These are phyloP conservation scores for Gnatocerus cornutus DNA, from an alignment of 2,888 invertebrate species.

Conservation along the genomic window DNA sequence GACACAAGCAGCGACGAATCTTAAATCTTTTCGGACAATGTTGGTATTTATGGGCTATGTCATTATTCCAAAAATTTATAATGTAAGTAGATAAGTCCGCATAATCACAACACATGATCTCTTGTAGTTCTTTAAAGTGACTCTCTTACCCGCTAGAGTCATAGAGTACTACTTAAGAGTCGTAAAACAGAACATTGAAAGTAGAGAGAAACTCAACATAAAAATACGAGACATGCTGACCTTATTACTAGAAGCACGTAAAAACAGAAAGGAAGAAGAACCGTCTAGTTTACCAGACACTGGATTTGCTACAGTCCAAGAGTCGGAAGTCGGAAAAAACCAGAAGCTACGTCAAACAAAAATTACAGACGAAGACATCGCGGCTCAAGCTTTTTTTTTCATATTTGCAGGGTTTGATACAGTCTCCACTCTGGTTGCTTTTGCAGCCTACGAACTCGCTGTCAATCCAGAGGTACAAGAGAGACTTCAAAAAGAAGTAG, in stretches of 20 bases:
- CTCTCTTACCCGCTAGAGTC: conserved; percentile 28
- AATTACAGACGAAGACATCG: conserved; percentile 72
- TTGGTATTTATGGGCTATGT: conserved; percentile 50
- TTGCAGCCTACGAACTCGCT: conserved; percentile 74
- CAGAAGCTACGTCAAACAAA: background rate
- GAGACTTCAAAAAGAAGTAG: conserved; percentile 65
- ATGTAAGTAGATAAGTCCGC: no score
- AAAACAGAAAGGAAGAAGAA: conserved; percentile 34
- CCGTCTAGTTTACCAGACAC: background rate
- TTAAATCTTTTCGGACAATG: conserved; percentile 44
- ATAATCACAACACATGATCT: no score
- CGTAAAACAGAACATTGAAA: conserved; percentile 66
- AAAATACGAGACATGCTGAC: conserved; percentile 68
- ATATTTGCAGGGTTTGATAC: conserved; percentile 72
- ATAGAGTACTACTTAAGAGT: conserved; percentile 56
- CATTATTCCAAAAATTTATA: no score
- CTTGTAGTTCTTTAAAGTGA: conserved; percentile 6
- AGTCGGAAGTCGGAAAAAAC: conserved; percentile 58
- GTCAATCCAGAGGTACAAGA: conserved; percentile 72
- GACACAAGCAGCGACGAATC: conserved; percentile 71
- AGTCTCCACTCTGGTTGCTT: conserved; percentile 69
- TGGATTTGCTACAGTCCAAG: conserved; percentile 54
- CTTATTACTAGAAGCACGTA: conserved; percentile 67
- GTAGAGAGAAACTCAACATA: conserved; percentile 60
- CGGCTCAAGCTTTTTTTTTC: conserved; percentile 73